Evolutionary conservation across 1,140 invertebrate genomes (phyloP), one percentile per base, ranked within the genome.

Genomic region (Cotesia typhae): DNA sequence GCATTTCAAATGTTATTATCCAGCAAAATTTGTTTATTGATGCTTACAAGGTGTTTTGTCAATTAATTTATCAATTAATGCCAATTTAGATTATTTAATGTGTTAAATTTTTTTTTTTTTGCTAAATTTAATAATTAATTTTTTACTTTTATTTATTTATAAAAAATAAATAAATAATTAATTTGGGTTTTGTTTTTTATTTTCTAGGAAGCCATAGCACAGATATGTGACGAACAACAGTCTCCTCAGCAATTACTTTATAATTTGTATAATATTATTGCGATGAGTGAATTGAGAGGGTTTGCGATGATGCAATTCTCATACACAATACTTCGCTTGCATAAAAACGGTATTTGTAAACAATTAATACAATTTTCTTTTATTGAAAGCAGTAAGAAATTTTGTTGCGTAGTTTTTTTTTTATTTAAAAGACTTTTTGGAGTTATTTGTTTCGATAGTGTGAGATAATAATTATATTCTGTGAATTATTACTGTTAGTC

Each of bases 271-370:
- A 91, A 90, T 73, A 90, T 92, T 0, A 90, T 95, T 61, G 90
- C 93, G 2, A 82, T 95, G 6, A 92, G 93, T 0, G 93, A 95
- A 87, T 89, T 95, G 71, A 95, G 95, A 83, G 94, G 93, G 3
- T 95, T 92, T 84, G 89, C 91, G 12, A 95, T 96, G 93, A 92
- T 95, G 87, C 93, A 95, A 81, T 96, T 95, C 85, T 94, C 94
- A 0, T 95, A 93, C 88, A 93, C 94, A 89, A 85, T 95, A 66
- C 85, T 95, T 17, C 90, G 90, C 74, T 84, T 94, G 14, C 94
- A 94, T 77, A 91, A 91, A 41, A 91, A 92, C 88, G 93, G 92
- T 92, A 69, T 47, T 47, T 47, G 5, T 47, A 47, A 47, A 47
- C 41, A 68, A 47, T 47, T 10, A 47, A 47, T 47, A 0, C 10